Conservation (phyloP, 2,888 invertebrate species). For the Escarpia spicata region DNA sequence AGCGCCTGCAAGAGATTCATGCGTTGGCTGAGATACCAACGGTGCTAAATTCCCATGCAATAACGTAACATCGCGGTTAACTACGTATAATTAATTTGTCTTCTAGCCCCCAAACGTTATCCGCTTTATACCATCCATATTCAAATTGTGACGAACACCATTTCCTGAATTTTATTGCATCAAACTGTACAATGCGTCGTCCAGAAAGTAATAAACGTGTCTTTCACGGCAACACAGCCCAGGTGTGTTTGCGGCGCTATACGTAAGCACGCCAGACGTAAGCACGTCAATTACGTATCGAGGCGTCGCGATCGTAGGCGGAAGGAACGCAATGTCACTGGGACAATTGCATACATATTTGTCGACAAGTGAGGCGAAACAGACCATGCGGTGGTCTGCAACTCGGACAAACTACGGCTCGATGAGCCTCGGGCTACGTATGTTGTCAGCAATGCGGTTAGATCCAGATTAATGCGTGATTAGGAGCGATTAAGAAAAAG, state of each 20-base stretch:
- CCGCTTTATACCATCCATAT: too few relatives aligned
- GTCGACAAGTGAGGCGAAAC: not conserved
- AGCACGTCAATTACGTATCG: not conserved
- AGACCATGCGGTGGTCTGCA: not conserved
- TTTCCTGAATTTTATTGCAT: not conserved
- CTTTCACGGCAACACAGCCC: too few relatives aligned
- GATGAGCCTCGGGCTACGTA: not conserved
- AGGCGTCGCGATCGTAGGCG: too few relatives aligned
- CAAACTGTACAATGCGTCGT: not conserved
- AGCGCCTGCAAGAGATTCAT: not conserved
- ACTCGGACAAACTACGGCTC: not conserved
- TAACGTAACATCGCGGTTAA: not conserved
- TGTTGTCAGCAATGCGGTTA: slow-evolving; percentile 1
- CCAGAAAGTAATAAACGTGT: not conserved
- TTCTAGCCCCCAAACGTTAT: too few relatives aligned
- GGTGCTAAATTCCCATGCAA: not conserved
- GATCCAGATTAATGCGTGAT: not conserved
- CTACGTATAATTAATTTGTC: not conserved
- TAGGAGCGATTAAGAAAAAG: not conserved
- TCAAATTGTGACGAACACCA: not conserved
- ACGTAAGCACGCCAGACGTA: not conserved
- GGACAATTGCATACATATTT: too few relatives aligned
- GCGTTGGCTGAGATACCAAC: not conserved
- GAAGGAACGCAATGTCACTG: too few relatives aligned
- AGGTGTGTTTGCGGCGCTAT: not conserved